Evolutionary conservation across 2,888 invertebrate genomes (phyloP).

Genomic region (Leptopterna dolabrata): DNA sequence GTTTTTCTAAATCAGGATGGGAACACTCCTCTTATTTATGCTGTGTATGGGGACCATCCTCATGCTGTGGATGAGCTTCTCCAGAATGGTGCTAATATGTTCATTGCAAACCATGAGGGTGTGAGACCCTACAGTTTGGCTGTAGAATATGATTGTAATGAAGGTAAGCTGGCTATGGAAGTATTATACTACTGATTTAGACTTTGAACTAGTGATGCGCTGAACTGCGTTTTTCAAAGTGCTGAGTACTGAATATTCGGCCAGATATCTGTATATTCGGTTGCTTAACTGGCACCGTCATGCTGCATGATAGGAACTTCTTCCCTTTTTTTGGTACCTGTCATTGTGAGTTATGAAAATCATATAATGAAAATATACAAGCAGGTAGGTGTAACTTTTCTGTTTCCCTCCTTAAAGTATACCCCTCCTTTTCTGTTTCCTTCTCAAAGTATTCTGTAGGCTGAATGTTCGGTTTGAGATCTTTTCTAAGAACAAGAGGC

Average conservation of each 20-base stretch:
- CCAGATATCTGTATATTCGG: neutral
- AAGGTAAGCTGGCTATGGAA: slow-evolving; percentile 41
- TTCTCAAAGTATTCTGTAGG: too few species aligned
- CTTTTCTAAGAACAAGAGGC: too few species aligned
- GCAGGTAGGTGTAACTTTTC: too few species aligned
- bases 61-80: slow-evolving; percentile 89
- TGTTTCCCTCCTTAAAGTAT: too few species aligned
- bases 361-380: too few species aligned
- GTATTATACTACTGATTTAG: neutral
- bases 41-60: slow-evolving; percentile 89
- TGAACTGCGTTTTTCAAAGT: neutral
- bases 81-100: slow-evolving; percentile 82
- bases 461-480: too few species aligned
- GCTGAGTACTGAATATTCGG: neutral
- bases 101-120: slow-evolving; percentile 82
- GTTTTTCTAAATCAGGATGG: slow-evolving; percentile 75
- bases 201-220: neutral
- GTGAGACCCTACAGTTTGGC: slow-evolving; percentile 88
- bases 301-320: neutral
- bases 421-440: too few species aligned
- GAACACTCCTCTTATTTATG: slow-evolving; percentile 91
- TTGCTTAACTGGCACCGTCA: neutral
- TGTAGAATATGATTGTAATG: slow-evolving; percentile 67
- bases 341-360: too few species aligned
- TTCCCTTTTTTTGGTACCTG: too few species aligned